phyloP scores from a whole-genome alignment of 2,888 invertebrate genomes.

The Ecdyonurus torrentis region DNA sequence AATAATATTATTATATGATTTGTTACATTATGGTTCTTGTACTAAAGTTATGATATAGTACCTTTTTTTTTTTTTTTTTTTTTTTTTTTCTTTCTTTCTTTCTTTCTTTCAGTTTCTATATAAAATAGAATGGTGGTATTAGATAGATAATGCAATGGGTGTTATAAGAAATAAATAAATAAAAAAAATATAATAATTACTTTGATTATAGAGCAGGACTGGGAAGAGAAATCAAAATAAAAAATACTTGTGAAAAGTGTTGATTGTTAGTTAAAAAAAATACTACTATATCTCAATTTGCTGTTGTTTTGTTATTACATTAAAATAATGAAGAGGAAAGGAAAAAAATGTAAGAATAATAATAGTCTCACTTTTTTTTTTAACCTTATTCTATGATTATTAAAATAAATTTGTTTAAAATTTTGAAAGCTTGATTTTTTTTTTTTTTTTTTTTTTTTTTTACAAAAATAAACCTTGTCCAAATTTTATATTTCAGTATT shows the following conservation, averaged over 20 bases:
- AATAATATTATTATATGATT: background rate
- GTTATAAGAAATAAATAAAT: background rate
- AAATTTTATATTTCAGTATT: no score
- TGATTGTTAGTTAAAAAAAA: constrained; percentile 1
- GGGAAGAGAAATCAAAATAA: constrained; percentile 3
- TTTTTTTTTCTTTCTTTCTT: no score
- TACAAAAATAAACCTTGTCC: no score
- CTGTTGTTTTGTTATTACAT: background rate
- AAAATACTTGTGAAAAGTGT: constrained; percentile 2
- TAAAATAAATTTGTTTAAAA: no score
- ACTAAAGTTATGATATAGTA: background rate
- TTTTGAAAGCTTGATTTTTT: no score
- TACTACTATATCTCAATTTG: background rate
- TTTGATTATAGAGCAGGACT: constrained; percentile 1
- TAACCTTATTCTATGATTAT: no score
- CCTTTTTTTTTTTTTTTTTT: no score
- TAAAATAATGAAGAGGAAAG: background rate
- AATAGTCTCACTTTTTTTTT: background rate
- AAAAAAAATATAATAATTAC: background rate
- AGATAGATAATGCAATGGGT: background rate
- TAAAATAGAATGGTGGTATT: background rate
- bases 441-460: no score
- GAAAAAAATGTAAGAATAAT: background rate
- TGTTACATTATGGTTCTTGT: background rate
- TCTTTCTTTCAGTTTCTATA: no score